Evolutionary conservation across 2,113 vertebrate species (phyloP), one percentile per base, ranked within the genome.

Genomic region (Myanophis thanlyinensis): DNA sequence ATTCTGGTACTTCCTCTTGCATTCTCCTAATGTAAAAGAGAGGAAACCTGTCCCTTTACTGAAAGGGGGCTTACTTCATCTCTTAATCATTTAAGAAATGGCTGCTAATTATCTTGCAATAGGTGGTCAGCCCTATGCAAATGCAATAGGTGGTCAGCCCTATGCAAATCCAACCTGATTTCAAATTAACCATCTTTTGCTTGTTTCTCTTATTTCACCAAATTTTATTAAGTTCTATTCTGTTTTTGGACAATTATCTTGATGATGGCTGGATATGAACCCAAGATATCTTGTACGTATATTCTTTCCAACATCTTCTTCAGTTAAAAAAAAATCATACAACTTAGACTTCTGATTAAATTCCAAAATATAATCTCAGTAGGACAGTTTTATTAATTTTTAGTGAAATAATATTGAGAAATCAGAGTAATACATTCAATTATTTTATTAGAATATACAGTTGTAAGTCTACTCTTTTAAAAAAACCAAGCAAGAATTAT

Each of bases 401-500:
- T 62, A 53, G 20, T 27, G 52, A 90, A 10, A 47, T n/a, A 12
- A 20, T 56, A 27, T 25, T 48, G 27, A 67, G 59, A 56, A 59
- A 80, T 88, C 87, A 73, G 30, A 35, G n/a, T 44, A 25, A 90
- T 23, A 20, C 88, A 62, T 90, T 0, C 1, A 87, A 85, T 89
- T 0, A 30, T 44, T 89, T 80, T 8, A 40, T 73, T 49, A 89
- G 90, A 90, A 48, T 40, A 5, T 27, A 54, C 2, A 67, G 23
- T 2, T 0, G 2, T 6, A 0, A 0, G 1, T 40, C 44, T 35
- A 59, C 13, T 23, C 48, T 51, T 90, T 67, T 3, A 53, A 52
- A 62, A 51, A 52, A 0, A 35, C 18, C 0, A 4, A 12, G 4
- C 22, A 54, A 18, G 35, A n/a, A 6, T 49, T 56, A 90, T n/a